Base-by-base conservation (phyloP, 2,888 invertebrate genomes). In the Phalera bucephala region DNA sequence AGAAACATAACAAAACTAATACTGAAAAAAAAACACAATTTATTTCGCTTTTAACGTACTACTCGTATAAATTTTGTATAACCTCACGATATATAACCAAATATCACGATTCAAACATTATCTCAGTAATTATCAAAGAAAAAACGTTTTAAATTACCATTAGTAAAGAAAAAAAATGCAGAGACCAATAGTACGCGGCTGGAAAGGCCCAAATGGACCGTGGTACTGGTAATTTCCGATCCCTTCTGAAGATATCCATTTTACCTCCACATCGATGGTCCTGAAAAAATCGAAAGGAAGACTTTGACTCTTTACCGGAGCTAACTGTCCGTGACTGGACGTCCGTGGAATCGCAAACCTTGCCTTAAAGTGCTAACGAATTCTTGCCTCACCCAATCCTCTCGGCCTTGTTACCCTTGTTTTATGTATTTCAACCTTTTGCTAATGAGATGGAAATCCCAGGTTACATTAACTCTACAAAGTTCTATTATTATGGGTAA, bases 391-490 rank as follows among this genome's bases (percentile, higher is more conserved):
- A 28, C 28, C 22, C 9, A 22, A 22, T 28, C 9, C 15, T 5
- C 1, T 9, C 9, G 14, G 4, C 2, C 28, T 15, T 28, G n/a
- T n/a, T n/a, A n/a, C n/a, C n/a, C n/a, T n/a, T n/a, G n/a, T n/a
- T n/a, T n/a, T n/a, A n/a, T n/a, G 12, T 13, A 25, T n/a, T 6
- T 17, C 8, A 22, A 28, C 28, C 45, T 46, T 40, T 42, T 34
- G 34, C 39, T 50, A 61, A 60, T 64, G 58, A 58, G 59, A 65
- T 64, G 62, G 60, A 56, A 64, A 64, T 62, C 58, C 56, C 34
- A 31, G 36, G 41, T 31, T 34, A n/a, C n/a, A 23, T 40, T 40
- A 49, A 63, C 59, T 58, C 54, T 39, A 49, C 48, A 49, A 51
- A 52, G 43, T 46, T 42, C 25, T 33, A 43, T 50, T 47, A 53